Percentiles rank a stretch among this genome's conserved stretches.
phyloP scores from a whole-genome alignment of 92 coral and sea anemone genomes.

The Heliopora coerulea region DNA sequence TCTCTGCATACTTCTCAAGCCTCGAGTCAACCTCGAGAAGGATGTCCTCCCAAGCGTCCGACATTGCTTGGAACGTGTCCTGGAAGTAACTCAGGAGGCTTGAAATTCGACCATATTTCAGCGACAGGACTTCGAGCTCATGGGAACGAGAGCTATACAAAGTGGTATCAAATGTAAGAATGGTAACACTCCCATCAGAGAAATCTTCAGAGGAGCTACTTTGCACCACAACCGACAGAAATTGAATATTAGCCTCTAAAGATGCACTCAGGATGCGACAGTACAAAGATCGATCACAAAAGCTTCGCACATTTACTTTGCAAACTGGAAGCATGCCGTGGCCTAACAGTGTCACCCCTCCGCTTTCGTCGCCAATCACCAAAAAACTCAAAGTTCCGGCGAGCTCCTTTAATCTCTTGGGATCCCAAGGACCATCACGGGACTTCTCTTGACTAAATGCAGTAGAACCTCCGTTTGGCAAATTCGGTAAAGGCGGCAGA shows the following conservation, averaged over 20 bases:
- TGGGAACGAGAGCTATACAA: constrained; percentile 62
- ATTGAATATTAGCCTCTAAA: constrained; percentile 59
- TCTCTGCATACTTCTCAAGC: constrained; percentile 75
- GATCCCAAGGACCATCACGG: constrained; percentile 71
- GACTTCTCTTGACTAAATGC: constrained; percentile 71
- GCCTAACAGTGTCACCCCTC: constrained; percentile 58
- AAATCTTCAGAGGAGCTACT: constrained; percentile 34
- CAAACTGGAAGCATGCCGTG: constrained; percentile 83
- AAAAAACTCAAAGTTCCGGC: constrained; percentile 78
- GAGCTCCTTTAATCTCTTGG: constrained; percentile 75
- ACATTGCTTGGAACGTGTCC: constrained; percentile 78
- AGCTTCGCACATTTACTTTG: constrained; percentile 45
- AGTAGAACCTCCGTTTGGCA: constrained; percentile 82
- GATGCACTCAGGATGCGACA: constrained; percentile 60
- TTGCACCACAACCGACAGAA: constrained; percentile 64
- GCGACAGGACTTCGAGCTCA: constrained; percentile 77
- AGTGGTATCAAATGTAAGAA: constrained; percentile 67
- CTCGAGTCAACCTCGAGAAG: constrained; percentile 85
- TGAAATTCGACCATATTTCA: constrained; percentile 74
- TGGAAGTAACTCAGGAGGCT: constrained; percentile 80
- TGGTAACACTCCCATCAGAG: constrained; percentile 22
- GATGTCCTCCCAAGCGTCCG: constrained; percentile 99
- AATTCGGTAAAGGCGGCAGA: constrained; percentile 77
- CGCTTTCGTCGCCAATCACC: constrained; percentile 65
- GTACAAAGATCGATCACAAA: constrained; percentile 8